Base-by-base conservation (phyloP, 2,113 vertebrate genomes). In the Dolichallabes microphthalmus region DNA sequence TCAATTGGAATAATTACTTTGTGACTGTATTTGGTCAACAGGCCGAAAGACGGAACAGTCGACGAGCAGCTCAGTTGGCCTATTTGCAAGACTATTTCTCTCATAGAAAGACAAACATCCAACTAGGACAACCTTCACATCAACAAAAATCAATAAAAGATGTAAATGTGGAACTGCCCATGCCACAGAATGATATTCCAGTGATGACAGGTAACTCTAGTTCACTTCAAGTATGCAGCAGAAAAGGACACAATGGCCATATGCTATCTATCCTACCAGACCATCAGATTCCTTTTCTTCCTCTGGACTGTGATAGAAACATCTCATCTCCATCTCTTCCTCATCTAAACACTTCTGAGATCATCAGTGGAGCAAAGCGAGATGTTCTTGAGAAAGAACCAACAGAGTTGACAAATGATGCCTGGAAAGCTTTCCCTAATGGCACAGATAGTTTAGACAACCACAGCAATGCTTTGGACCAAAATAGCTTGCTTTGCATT, bases 281-380 rank as follows among this genome's bases (percentile, higher is more conserved):
- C 87, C 92, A 93, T 77, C 91, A 93, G 88, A 94, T 93, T 82
- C 93, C 93, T 60, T 90, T 93, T 84, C 88, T 90, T 19, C 87
- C 89, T 0, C 82, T 93, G 86, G 92, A 94, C 82, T 93, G 92
- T 91, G 91, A 88, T 74, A 87, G 45, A 66, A 87, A 91, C n/a
- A 87, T 57, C 9, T 20, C 75, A 63, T 27, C 58, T 61, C 11
- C 77, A 61, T 14, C 4, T 32, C 82, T 50, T 2, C 17, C 53
- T 13, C 14, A 52, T 57, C 12, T 55, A 71, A 22, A 57, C 12
- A 39, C 27, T 71, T 15, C 7, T 12, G 14, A 86, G 61, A 14
- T 77, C 22, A 32, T 57, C 52, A 52, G 12, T 55, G 27, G 32
- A 63, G 73, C 45, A 52, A 73, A 14, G 39, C 3, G 8, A 20